Percentiles rank a stretch among this genome's conserved stretches.
Evolutionary conservation across 2,888 invertebrate genomes (phyloP).

Genomic region (Lithophane socia): DNA sequence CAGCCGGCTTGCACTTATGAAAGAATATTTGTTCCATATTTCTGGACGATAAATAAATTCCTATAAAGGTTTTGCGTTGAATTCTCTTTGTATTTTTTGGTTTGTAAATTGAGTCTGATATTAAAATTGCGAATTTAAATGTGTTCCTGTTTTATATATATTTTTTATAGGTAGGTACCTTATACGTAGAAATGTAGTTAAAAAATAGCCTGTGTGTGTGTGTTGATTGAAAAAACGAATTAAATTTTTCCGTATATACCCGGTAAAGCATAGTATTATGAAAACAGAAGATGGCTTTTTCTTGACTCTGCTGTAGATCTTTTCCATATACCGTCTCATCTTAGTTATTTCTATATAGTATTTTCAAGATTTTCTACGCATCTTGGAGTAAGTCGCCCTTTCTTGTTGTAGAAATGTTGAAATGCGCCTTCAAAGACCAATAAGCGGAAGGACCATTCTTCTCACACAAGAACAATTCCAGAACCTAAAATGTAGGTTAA

Average conservation of each 20-base stretch:
- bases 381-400: too few relatives aligned
- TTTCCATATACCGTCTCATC: neutral
- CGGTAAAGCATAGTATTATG: neutral
- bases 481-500: constrained; percentile 5
- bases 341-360: neutral
- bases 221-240: too few relatives aligned
- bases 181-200: neutral
- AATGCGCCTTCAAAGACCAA: neutral
- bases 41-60: constrained; percentile 47
- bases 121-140: constrained; percentile 1
- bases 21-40: constrained; percentile 63
- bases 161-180: neutral
- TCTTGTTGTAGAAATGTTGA: neutral
- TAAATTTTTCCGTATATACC: too few relatives aligned
- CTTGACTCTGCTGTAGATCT: neutral
- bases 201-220: neutral
- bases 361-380: neutral
- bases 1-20: constrained; percentile 52
- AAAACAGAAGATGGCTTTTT: neutral
- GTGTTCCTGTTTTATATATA: neutral
- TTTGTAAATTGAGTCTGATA: neutral
- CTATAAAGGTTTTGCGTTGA: constrained; percentile 21
- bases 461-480: neutral
- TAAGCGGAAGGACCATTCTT: neutral
- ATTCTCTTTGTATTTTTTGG: constrained; percentile 3